Conservation (phyloP, 2,888 invertebrate species). For the Mycogona germanica region DNA sequence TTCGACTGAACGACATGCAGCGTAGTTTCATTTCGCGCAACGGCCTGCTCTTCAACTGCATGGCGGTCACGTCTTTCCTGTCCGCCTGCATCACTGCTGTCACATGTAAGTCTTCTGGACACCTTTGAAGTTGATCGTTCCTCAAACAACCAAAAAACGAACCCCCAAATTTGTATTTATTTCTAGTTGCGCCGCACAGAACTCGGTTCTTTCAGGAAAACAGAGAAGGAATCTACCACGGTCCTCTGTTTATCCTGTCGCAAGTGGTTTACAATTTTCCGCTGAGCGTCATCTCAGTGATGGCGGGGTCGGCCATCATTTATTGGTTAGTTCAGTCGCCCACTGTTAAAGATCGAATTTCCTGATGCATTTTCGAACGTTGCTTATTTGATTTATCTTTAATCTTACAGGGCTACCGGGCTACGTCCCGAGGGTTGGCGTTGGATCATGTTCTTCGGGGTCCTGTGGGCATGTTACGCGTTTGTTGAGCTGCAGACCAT, state of each 20-base stretch:
- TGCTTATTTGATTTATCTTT: not conserved
- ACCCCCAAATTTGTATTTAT: constrained; percentile 4
- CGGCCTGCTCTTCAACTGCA: constrained; percentile 54
- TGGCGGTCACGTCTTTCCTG: constrained; percentile 53
- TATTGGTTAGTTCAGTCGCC: constrained; percentile 28
- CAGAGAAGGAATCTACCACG: constrained; percentile 77
- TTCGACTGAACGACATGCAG: constrained; percentile 38
- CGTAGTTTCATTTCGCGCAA: constrained; percentile 55
- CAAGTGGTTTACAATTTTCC: constrained; percentile 71
- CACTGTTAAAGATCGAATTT: not conserved
- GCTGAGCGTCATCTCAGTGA: constrained; percentile 60
- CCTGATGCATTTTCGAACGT: not conserved
- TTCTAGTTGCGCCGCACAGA: constrained; percentile 50
- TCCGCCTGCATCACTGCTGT: constrained; percentile 54
- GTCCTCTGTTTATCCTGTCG: constrained; percentile 65
- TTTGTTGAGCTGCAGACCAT: constrained; percentile 76
- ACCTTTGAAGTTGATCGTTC: too few relatives aligned
- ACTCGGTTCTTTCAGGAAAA: constrained; percentile 86
- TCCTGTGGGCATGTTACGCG: constrained; percentile 72
- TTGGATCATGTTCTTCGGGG: constrained; percentile 53
- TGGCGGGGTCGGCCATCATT: constrained; percentile 45
- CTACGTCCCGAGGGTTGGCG: constrained; percentile 25
- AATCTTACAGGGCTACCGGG: constrained; percentile 21
- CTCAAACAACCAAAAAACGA: not conserved
- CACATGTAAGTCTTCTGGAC: constrained; percentile 48